These are phyloP conservation scores for Brachyptera risi DNA, from an alignment of 2,888 invertebrate genomes.

Conservation along the genomic window DNA sequence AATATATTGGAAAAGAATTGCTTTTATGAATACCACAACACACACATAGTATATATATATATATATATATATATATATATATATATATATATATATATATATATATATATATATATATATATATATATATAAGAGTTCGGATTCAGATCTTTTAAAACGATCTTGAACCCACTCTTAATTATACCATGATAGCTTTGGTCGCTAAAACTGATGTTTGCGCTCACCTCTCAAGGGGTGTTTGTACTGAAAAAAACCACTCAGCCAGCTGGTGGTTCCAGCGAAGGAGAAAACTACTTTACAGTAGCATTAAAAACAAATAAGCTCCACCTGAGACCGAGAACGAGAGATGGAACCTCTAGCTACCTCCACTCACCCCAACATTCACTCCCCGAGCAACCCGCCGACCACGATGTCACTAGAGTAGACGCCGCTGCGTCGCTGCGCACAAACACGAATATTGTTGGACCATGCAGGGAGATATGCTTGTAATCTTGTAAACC, in stretches of 20 bases:
- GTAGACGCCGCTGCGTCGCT: not conserved
- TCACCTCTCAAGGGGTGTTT: too few relatives aligned
- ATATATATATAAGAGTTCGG: too few relatives aligned
- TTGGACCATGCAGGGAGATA: constrained; percentile 1
- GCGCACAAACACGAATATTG: not conserved
- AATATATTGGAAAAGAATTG: too few relatives aligned
- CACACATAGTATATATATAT: too few relatives aligned
- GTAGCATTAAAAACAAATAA: constrained; percentile 22
- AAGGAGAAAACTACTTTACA: constrained; percentile 21
- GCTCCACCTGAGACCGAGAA: constrained; percentile 16
- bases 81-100: too few relatives aligned
- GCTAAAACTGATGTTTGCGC: too few relatives aligned
- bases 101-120: too few relatives aligned
- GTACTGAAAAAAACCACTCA: constrained; percentile 9
- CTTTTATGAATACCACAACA: too few relatives aligned
- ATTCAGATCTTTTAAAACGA: too few relatives aligned
- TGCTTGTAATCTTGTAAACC: constrained; percentile 17
- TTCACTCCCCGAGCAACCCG: not conserved
- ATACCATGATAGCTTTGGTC: too few relatives aligned
- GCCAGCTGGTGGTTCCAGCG: constrained; percentile 5
- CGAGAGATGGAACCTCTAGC: not conserved
- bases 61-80: too few relatives aligned
- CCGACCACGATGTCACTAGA: not conserved
- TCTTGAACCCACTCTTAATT: too few relatives aligned
- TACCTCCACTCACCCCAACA: not conserved